phyloP scores from a whole-genome alignment of 2,888 invertebrate species.

The Mayetiola destructor region DNA sequence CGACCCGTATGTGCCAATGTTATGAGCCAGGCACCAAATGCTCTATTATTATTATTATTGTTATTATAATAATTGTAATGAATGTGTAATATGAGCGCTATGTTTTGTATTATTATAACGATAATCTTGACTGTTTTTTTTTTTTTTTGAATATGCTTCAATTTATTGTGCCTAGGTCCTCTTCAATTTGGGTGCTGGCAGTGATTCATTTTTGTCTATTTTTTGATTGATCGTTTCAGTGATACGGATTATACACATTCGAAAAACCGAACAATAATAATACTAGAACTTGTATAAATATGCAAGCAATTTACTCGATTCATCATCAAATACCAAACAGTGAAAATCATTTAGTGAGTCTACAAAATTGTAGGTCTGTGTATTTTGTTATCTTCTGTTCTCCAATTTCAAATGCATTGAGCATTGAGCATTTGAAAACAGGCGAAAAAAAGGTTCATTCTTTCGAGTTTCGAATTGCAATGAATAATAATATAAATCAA shows the following conservation, averaged over 20 bases:
- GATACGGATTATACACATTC: conserved; percentile 1
- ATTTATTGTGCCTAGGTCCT: background rate
- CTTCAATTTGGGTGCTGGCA: background rate
- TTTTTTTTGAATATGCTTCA: background rate
- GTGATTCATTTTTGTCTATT: too few relatives aligned
- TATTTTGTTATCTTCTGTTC: background rate
- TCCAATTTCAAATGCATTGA: background rate
- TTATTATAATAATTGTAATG: background rate
- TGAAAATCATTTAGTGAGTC: background rate
- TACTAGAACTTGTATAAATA: background rate
- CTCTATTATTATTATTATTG: too few relatives aligned
- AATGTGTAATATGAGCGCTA: conserved; percentile 11
- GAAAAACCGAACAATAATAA: background rate
- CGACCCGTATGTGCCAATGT: conserved; percentile 7
- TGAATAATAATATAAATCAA: background rate
- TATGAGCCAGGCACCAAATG: too few relatives aligned
- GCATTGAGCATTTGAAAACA: background rate
- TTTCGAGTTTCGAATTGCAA: conserved; percentile 3
- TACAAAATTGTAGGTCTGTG: background rate
- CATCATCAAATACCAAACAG: conserved; percentile 3
- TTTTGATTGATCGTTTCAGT: conserved; percentile 11
- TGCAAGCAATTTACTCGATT: too few relatives aligned
- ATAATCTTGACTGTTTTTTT: conserved; percentile 1
- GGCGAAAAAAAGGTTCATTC: too few relatives aligned
- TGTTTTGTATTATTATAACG: conserved; percentile 8